Evolutionary conservation across 2,888 invertebrate genomes (phyloP).

Genomic region (Drosophila heteroneura): DNA sequence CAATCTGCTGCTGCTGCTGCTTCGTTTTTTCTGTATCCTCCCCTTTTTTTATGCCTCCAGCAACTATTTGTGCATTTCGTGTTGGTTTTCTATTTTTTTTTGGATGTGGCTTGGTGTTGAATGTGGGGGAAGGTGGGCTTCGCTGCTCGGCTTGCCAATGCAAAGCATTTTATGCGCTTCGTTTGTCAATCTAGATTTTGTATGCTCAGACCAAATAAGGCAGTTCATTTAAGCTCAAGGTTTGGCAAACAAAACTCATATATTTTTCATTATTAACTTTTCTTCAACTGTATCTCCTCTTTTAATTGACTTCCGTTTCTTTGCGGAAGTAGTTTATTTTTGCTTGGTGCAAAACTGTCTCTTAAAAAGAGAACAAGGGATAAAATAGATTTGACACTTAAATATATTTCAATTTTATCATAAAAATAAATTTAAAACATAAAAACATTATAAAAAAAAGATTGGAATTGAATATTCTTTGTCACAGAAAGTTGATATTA

Average conservation of each 20-base stretch:
- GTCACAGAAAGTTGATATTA: neutral
- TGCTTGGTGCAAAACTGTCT: neutral
- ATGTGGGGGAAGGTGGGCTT: neutral
- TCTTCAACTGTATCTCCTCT: neutral
- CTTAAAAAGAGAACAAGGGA: neutral
- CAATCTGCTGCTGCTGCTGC: conserved; percentile 57
- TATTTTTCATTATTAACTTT: conserved; percentile 18
- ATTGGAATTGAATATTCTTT: neutral
- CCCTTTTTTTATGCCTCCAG: conserved; percentile 23
- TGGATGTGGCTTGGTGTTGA: neutral
- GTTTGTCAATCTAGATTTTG: conserved; percentile 46
- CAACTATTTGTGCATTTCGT: conserved; percentile 52
- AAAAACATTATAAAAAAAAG: neutral
- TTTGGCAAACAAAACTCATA: conserved; percentile 36
- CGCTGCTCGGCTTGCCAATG: conserved; percentile 22
- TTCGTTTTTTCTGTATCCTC: neutral
- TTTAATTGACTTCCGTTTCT: conserved; percentile 10
- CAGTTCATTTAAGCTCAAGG: conserved; percentile 55
- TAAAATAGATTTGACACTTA: neutral
- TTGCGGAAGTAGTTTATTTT: neutral
- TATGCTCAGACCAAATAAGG: conserved; percentile 55
- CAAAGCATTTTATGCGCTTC: conserved; percentile 50
- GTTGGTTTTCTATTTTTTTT: conserved; percentile 30
- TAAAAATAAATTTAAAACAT: neutral
- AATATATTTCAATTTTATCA: neutral